Evolutionary conservation across 2,797 vertebrate species (phyloP).

Genomic region (Enteromius thamalakanensis): DNA sequence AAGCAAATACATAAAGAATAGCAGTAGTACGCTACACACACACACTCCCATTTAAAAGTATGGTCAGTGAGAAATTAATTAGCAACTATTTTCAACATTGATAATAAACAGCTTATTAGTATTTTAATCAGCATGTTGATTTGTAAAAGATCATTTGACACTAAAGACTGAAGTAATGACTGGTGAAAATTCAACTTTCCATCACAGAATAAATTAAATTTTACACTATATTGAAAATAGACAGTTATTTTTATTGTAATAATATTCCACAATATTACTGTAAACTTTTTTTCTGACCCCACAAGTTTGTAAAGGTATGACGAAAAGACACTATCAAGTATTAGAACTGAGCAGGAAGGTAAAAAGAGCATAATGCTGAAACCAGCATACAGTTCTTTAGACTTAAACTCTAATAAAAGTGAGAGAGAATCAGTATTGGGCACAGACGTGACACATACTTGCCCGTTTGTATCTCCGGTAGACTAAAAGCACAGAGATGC

Average conservation of each 20-base stretch:
- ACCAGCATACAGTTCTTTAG: not conserved
- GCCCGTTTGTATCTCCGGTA: constrained; percentile 81
- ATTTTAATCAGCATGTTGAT: not conserved
- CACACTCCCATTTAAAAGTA: not conserved
- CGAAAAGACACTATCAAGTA: not conserved
- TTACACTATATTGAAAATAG: not conserved
- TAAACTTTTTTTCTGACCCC: not conserved
- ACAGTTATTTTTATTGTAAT: too few species aligned
- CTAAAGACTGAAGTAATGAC: not conserved
- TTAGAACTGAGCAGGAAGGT: not conserved
- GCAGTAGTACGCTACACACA: not conserved
- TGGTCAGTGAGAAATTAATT: not conserved
- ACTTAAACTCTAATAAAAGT: not conserved
- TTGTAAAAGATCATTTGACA: not conserved
- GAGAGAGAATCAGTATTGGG: not conserved
- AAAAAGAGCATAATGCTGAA: not conserved
- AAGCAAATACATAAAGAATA: constrained; percentile 2
- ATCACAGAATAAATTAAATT: not conserved
- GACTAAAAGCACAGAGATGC: constrained; percentile 82
- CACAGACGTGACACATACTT: constrained; percentile 76
- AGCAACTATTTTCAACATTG: not conserved
- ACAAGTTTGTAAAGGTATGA: not conserved
- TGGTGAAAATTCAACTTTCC: not conserved
- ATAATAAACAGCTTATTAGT: not conserved
- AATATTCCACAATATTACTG: too few species aligned